Evolutionary conservation across 2,797 vertebrate genomes (phyloP).

Genomic region (Pagetopsis macropterus): DNA sequence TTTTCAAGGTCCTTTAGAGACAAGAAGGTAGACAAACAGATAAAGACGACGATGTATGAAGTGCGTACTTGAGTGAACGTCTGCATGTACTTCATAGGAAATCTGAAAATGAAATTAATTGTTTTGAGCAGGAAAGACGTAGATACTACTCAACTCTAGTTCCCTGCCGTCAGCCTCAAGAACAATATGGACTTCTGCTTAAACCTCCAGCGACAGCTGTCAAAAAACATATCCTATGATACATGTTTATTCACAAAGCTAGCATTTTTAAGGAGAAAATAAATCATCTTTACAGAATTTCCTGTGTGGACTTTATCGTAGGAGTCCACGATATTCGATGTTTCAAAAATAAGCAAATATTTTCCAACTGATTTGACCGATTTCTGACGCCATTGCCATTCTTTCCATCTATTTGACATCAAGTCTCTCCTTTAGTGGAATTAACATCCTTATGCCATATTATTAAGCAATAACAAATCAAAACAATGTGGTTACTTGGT

Average conservation of each 20-base stretch:
- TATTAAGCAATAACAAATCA: too few relatives aligned
- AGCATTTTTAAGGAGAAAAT: background rate
- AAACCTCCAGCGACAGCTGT: slow-evolving; percentile 11
- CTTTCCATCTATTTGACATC: too few relatives aligned
- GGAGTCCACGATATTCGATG: too few relatives aligned
- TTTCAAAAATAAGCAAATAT: too few relatives aligned
- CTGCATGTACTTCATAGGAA: background rate
- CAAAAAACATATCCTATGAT: background rate
- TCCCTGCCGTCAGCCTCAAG: background rate
- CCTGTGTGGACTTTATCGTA: too few relatives aligned
- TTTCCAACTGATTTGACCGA: too few relatives aligned
- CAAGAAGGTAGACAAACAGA: slow-evolving; percentile 19
- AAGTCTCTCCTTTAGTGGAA: too few relatives aligned
- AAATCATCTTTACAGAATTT: too few relatives aligned
- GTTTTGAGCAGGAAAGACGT: background rate
- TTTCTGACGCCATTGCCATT: too few relatives aligned
- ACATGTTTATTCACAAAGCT: slow-evolving; percentile 8
- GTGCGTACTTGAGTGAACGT: background rate
- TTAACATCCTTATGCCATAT: too few relatives aligned
- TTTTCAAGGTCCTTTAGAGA: slow-evolving; percentile 5
- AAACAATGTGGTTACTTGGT: too few relatives aligned
- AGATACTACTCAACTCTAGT: background rate
- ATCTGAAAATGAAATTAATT: background rate
- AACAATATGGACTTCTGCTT: background rate
- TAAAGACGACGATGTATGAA: background rate